phyloP scores from a whole-genome alignment of 2,113 vertebrate genomes.

The Sturnira hondurensis region DNA sequence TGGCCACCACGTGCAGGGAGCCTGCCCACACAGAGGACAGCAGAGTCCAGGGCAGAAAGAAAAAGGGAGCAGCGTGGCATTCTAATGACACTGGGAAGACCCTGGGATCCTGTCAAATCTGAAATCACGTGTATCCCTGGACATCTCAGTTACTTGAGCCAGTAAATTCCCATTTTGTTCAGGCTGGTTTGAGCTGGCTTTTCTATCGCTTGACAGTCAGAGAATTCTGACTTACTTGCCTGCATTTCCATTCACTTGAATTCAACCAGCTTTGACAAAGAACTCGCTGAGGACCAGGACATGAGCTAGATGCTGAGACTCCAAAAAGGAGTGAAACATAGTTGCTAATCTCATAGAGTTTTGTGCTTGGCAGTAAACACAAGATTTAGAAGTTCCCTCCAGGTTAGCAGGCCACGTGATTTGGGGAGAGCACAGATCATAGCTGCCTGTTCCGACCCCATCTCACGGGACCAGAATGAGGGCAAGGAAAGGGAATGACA shows the following conservation, averaged over 20 bases:
- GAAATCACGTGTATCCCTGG: not conserved
- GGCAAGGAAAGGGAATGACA: not conserved
- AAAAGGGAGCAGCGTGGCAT: not conserved
- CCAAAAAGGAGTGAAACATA: not conserved
- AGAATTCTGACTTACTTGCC: not conserved
- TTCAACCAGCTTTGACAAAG: not conserved
- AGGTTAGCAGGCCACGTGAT: not conserved
- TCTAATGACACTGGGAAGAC: not conserved
- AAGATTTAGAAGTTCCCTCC: not conserved
- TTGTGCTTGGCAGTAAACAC: not conserved
- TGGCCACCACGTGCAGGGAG: not conserved
- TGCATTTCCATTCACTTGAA: not conserved
- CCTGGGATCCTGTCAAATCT: not conserved
- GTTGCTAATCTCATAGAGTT: not conserved
- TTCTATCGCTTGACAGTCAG: not conserved
- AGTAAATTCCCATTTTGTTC: not conserved
- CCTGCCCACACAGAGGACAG: not conserved
- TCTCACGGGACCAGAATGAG: slow-evolving; percentile 11
- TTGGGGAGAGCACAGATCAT: not conserved
- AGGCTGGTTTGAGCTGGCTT: not conserved
- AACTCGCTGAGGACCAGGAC: not conserved
- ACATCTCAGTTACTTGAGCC: not conserved
- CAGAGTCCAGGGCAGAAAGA: not conserved
- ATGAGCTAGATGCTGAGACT: not conserved
- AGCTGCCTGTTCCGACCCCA: not conserved